Evolutionary conservation across 2,113 vertebrate genomes (phyloP).

Genomic region (Phocoena sinus): DNA sequence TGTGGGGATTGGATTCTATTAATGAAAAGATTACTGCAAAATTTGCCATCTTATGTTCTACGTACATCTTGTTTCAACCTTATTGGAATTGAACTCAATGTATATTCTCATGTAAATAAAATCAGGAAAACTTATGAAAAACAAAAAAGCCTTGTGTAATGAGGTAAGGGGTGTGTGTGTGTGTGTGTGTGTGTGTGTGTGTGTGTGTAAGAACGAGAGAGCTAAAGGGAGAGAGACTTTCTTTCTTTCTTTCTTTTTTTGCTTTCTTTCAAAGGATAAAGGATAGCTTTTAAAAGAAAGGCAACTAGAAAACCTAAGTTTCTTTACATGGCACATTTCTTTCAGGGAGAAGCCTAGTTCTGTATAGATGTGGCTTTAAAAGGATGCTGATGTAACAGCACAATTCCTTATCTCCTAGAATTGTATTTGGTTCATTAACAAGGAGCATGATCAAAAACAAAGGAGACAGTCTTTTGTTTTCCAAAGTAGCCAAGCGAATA

Average conservation of each 20-base stretch:
- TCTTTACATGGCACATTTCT: not conserved
- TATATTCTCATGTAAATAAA: slow-evolving; percentile 33
- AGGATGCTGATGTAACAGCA: not conserved
- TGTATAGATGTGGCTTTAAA: not conserved
- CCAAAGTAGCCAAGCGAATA: not conserved
- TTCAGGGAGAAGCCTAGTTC: not conserved
- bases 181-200: not conserved
- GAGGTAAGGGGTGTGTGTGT: not conserved
- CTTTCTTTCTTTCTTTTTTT: not conserved
- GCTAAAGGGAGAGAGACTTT: not conserved
- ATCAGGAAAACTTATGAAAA: not conserved
- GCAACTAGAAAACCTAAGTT: not conserved
- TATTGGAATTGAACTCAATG: slow-evolving; percentile 24
- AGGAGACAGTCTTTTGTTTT: not conserved
- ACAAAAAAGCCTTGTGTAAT: not conserved
- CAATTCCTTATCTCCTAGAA: not conserved
- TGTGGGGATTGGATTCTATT: slow-evolving; percentile 52
- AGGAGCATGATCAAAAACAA: not conserved
- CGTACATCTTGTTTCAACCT: not conserved
- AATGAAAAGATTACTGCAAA: slow-evolving; percentile 70
- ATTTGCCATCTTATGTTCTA: slow-evolving; percentile 45
- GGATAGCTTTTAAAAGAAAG: not conserved
- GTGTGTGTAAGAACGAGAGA: not conserved
- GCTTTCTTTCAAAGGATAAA: not conserved
- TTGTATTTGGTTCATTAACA: not conserved